Conservation (phyloP, 2,888 invertebrate genomes). For the Conops quadrifasciatus region DNA sequence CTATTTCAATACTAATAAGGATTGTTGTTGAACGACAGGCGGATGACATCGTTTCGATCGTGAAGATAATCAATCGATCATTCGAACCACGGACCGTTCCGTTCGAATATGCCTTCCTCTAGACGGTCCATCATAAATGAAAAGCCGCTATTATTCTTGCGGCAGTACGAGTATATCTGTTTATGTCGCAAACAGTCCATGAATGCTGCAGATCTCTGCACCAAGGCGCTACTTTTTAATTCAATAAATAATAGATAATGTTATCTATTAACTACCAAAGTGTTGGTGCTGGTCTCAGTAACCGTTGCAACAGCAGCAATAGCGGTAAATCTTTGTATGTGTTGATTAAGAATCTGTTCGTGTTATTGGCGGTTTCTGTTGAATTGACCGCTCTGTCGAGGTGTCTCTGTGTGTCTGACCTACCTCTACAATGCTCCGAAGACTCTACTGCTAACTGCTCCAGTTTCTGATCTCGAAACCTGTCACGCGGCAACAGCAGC, state of each 20-base stretch:
- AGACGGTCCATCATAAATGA: neutral
- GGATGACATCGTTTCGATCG: neutral
- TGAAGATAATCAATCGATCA: neutral
- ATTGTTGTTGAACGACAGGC: neutral
- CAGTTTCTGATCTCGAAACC: conserved; percentile 56
- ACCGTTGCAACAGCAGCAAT: conserved; percentile 44
- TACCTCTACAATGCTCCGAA: conserved; percentile 52
- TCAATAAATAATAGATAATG: neutral
- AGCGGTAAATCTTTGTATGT: conserved; percentile 53
- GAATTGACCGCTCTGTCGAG: neutral
- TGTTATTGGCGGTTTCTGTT: neutral
- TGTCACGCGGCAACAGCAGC: conserved; percentile 52
- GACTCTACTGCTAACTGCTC: conserved; percentile 46
- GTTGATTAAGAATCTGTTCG: conserved; percentile 46
- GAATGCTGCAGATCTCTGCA: neutral
- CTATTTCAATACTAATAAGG: conserved; percentile 15
- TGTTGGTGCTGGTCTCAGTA: conserved; percentile 35
- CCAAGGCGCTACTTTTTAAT: conserved; percentile 1
- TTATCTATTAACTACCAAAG: no score
- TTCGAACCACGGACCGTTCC: neutral
- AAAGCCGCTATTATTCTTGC: conserved; percentile 16
- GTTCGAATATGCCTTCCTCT: neutral
- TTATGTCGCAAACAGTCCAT: neutral
- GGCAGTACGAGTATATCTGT: neutral
- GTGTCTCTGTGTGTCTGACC: conserved; percentile 54